Percentiles rank a stretch among this genome's conserved stretches.
Evolutionary conservation across 1,140 invertebrate genomes (phyloP).

Genomic region (Aphidius gifuensis): DNA sequence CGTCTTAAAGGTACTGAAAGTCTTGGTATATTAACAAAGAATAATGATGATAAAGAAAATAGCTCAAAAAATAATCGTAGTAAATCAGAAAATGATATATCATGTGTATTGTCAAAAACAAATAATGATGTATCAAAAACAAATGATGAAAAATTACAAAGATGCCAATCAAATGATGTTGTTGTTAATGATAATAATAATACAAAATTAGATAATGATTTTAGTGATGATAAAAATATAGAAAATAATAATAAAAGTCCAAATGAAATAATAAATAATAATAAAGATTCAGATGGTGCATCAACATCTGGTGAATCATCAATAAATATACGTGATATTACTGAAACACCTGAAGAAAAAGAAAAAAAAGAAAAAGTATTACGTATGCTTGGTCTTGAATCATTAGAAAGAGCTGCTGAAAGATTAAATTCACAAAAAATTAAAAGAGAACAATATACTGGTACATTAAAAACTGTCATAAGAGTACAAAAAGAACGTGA

Average conservation of each 20-base stretch:
- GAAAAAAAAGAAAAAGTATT: conserved; percentile 54
- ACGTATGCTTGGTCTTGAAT: conserved; percentile 48
- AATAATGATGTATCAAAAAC: conserved; percentile 21
- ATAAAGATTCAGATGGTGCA: conserved; percentile 55
- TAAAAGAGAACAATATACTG: conserved; percentile 61
- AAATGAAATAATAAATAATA: conserved; percentile 45
- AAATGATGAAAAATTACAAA: conserved; percentile 25
- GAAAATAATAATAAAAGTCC: conserved; percentile 34
- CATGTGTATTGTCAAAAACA: conserved; percentile 17
- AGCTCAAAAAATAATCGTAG: conserved; percentile 38
- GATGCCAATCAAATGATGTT: conserved; percentile 26
- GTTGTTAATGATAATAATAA: not conserved
- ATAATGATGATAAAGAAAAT: conserved; percentile 14
- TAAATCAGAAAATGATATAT: conserved; percentile 51
- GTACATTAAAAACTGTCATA: conserved; percentile 76
- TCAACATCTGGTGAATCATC: conserved; percentile 51
- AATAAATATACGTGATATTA: conserved; percentile 32
- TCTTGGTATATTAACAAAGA: conserved; percentile 36
- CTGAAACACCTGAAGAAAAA: conserved; percentile 58
- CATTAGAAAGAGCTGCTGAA: conserved; percentile 48
- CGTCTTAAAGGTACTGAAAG: conserved; percentile 23
- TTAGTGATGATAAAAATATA: conserved; percentile 9
- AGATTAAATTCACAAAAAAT: conserved; percentile 33
- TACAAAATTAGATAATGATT: conserved; percentile 23
- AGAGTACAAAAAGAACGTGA: conserved; percentile 61